These are phyloP conservation scores for Dermolepida albohirtum DNA, from an alignment of 2,888 invertebrate species.

Conservation along the genomic window DNA sequence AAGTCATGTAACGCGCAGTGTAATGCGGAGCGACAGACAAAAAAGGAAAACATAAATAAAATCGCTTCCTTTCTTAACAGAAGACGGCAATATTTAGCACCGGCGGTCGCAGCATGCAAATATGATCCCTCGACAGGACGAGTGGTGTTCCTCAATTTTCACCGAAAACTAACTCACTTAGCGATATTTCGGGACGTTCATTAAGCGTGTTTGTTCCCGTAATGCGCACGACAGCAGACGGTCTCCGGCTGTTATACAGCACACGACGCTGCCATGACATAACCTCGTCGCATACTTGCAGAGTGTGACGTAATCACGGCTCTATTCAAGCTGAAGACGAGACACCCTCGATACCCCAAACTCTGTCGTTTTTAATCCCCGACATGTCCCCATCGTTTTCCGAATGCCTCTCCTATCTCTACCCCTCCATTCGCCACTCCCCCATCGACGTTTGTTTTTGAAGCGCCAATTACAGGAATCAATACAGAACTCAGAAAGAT, in stretches of 20 bases:
- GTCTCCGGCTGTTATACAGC: not conserved
- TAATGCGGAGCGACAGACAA: no score
- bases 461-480: slow-evolving; percentile 37
- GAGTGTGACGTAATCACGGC: slow-evolving; percentile 11
- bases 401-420: no score
- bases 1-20: no score
- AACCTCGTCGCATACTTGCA: slow-evolving; percentile 30
- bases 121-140: no score
- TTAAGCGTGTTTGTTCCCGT: slow-evolving; percentile 63
- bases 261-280: slow-evolving; percentile 38
- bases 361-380: no score
- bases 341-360: no score
- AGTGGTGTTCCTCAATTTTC: no score
- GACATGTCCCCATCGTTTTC: no score
- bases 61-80: no score
- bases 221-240: slow-evolving; percentile 49
- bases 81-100: no score
- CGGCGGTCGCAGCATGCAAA: no score
- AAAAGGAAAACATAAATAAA: no score
- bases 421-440: not conserved
- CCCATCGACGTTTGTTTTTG: slow-evolving; percentile 28
- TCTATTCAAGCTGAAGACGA: slow-evolving; percentile 3
- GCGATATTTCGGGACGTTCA: slow-evolving; percentile 63
- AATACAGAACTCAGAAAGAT: slow-evolving; percentile 27
- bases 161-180: slow-evolving; percentile 51